Evolutionary conservation across 1,140 invertebrate genomes (phyloP), one percentile per base, ranked within the genome.

Genomic region (Zophobas atratus): DNA sequence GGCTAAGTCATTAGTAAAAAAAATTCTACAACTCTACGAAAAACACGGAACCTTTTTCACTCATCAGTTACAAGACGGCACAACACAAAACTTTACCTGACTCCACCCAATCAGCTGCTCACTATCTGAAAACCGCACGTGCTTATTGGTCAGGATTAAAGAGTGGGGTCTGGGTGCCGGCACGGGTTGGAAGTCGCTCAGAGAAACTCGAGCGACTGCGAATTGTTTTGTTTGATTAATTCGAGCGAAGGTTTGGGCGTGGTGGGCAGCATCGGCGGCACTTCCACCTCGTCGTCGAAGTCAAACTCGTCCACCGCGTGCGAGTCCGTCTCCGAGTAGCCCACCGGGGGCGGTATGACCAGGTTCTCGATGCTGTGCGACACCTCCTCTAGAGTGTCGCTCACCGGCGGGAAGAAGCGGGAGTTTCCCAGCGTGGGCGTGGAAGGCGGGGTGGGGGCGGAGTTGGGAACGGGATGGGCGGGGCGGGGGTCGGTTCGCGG

Each of bases 401-500:
- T 35, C 33, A 33, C 8, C 2, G 20, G 5, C 2, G 5, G 55
- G 4, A 20, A 57, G 8, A 35, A 34, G 55, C 3, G 34, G 39
- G 38, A 43, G 20, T 32, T 1, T 8, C 2, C 8, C n/a, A 32
- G 35, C 1, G 60, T 67, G 60, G 60, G 60, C 0, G 60, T 67
- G 60, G 60, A 41, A 5, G 60, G 60, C 6, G 60, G 60, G 2
- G 60, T 67, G 1, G 60, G 60, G 20, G 60, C 39, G 20, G 39
- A 39, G 34, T 4, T 2, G 2, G 33, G 32, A 57, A 4, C 35
- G 32, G 32, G 38, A 63, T 38, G 6, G 34, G 38, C 57, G 5
- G 57, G n/a, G 83, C 46, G 82, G 81, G 32, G 77, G 74, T 57
- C 49, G 6, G 77, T 80, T 73, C 76, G 82, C 1, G 78, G 81